Conservation (phyloP, 2,888 invertebrate genomes). For the Glyphotaelius pellucidus region DNA sequence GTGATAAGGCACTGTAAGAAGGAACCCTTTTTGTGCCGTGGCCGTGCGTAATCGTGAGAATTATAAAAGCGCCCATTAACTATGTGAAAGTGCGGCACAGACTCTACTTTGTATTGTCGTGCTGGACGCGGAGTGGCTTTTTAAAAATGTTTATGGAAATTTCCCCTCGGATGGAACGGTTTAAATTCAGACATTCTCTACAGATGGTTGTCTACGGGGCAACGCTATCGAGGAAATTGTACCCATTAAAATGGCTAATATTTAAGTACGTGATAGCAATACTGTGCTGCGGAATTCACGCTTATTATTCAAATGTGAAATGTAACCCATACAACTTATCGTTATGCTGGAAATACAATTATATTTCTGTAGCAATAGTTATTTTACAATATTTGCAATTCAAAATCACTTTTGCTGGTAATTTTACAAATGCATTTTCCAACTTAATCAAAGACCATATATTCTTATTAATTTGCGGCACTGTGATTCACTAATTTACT, state of each 20-base stretch:
- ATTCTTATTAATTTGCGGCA: no score
- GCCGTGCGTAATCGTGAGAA: no score
- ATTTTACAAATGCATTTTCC: no score
- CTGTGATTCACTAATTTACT: no score
- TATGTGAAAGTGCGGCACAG: not conserved
- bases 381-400: no score
- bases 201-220: conserved; percentile 46
- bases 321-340: not conserved
- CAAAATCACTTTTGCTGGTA: no score
- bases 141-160: conserved; percentile 64
- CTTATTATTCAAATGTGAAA: not conserved
- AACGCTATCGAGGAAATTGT: conserved; percentile 28
- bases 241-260: conserved; percentile 35
- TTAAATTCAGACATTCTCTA: conserved; percentile 35
- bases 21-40: no score
- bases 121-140: conserved; percentile 56
- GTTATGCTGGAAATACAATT: no score
- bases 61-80: not conserved
- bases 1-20: no score
- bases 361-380: not conserved
- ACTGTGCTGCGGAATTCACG: not conserved
- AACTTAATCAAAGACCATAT: no score
- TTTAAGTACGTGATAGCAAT: conserved; percentile 48
- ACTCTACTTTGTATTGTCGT: conserved; percentile 35
- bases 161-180: conserved; percentile 5